A percentile compares a stretch with the other conserved stretches of the same genome.
Evolutionary conservation across 1,140 invertebrate genomes (phyloP).

Genomic region (Archivesica marissinica): DNA sequence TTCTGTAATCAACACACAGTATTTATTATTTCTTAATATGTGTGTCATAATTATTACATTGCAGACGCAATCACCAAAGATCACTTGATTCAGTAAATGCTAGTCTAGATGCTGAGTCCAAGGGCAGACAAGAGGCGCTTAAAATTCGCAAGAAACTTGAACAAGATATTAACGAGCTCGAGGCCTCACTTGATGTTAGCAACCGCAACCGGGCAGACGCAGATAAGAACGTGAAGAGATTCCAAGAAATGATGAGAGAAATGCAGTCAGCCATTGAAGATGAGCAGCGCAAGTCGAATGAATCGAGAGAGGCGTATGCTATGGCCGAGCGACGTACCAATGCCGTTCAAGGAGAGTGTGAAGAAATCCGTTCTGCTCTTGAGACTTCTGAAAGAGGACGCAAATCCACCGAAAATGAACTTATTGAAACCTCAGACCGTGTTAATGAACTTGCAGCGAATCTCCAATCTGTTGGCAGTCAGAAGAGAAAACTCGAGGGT

Average conservation of each 20-base stretch:
- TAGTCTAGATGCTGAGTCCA: conserved; percentile 98
- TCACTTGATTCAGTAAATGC: conserved; percentile 99
- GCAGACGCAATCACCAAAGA: conserved; percentile 99
- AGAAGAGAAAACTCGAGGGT: conserved; percentile 99
- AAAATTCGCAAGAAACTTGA: conserved; percentile 99
- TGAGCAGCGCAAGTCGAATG: conserved; percentile 98
- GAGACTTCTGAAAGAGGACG: conserved; percentile 98
- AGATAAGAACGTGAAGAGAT: conserved; percentile 99
- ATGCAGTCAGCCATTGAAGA: conserved; percentile 94
- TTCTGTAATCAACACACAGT: no score
- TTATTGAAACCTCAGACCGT: conserved; percentile 98
- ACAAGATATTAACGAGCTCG: conserved; percentile 99
- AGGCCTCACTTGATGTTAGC: conserved; percentile 95
- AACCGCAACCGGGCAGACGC: conserved; percentile 95
- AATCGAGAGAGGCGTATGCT: conserved; percentile 97
- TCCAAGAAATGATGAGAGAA: conserved; percentile 97
- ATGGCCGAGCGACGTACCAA: conserved; percentile 98
- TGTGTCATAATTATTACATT: no score
- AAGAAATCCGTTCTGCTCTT: conserved; percentile 96
- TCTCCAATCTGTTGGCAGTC: conserved; percentile 94
- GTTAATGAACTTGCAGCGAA: conserved; percentile 97
- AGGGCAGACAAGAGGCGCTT: conserved; percentile 99
- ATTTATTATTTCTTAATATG: no score
- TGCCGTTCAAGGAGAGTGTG: conserved; percentile 96
- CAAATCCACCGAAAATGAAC: conserved; percentile 97